Percentiles rank a stretch among this genome's conserved stretches.
These are phyloP conservation scores for Galerucella calmariensis DNA, from an alignment of 2,888 invertebrate genomes.

Conservation along the genomic window DNA sequence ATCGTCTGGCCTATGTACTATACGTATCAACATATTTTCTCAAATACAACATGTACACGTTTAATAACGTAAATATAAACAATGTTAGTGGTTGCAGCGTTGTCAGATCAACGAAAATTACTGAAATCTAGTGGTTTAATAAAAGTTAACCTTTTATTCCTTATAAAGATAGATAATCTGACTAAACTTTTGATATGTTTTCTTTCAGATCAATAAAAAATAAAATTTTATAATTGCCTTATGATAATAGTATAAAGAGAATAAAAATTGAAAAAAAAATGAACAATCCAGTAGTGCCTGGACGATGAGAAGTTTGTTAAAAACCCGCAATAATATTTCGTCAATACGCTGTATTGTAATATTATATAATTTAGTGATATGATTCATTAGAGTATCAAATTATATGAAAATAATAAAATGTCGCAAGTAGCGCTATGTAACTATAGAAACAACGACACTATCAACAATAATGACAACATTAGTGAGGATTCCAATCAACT, in stretches of 20 bases:
- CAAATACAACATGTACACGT: too few species aligned
- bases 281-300: conserved; percentile 56
- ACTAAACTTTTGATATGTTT: conserved; percentile 5
- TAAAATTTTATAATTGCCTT: conserved; percentile 48
- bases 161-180: not conserved
- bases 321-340: conserved; percentile 32
- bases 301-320: conserved; percentile 26
- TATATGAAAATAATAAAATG: conserved; percentile 60
- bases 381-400: not conserved
- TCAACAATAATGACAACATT: conserved; percentile 82
- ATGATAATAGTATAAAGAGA: conserved; percentile 27
- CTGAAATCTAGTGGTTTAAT: too few species aligned
- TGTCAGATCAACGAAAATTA: too few species aligned
- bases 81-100: too few species aligned
- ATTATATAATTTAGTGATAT: not conserved
- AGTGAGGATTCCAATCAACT: conserved; percentile 88
- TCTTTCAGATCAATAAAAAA: conserved; percentile 39
- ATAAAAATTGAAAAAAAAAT: conserved; percentile 20
- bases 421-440: conserved; percentile 81
- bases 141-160: not conserved
- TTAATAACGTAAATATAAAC: too few species aligned
- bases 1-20: too few species aligned
- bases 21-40: too few species aligned
- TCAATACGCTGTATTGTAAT: conserved; percentile 30
- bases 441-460: conserved; percentile 70